A percentile compares a stretch with the other conserved stretches of the same genome.
These are phyloP conservation scores for Bombycilla garrulus DNA, from an alignment of 2,113 vertebrate genomes.

Conservation along the genomic window DNA sequence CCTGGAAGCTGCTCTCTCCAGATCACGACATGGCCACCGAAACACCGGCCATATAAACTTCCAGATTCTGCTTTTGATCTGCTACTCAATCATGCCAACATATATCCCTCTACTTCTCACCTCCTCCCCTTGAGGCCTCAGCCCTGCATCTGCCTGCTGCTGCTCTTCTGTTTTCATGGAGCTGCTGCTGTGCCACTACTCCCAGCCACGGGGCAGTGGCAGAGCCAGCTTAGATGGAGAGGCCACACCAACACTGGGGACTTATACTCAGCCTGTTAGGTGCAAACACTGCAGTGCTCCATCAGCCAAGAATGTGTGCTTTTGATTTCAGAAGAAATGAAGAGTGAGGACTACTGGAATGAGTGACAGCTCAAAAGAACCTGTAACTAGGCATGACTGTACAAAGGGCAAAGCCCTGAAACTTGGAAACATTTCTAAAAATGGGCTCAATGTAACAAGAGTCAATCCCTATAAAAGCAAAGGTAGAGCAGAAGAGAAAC, in stretches of 20 bases:
- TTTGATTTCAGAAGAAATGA: background rate
- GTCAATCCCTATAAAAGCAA: background rate
- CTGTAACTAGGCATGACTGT: background rate
- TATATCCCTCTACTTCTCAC: background rate
- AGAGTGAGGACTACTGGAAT: background rate
- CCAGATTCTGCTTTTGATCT: background rate
- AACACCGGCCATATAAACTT: background rate
- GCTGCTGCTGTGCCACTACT: fast-evolving
- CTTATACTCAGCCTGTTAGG: background rate
- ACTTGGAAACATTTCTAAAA: background rate
- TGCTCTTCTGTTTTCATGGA: background rate
- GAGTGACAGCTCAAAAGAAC: background rate
- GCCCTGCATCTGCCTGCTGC: background rate
- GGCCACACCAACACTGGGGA: background rate
- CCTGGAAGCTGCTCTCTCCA: background rate
- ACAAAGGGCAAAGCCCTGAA: background rate
- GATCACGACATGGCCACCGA: background rate
- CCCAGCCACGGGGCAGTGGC: fast-evolving
- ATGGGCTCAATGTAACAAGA: background rate
- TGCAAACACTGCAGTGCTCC: background rate
- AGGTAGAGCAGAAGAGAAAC: background rate
- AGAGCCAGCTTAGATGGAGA: background rate
- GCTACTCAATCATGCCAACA: background rate
- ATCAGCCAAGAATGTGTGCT: background rate
- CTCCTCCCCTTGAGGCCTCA: fast-evolving